phyloP scores from a whole-genome alignment of 2,888 invertebrate species.

The Iselma pallidipennis region DNA sequence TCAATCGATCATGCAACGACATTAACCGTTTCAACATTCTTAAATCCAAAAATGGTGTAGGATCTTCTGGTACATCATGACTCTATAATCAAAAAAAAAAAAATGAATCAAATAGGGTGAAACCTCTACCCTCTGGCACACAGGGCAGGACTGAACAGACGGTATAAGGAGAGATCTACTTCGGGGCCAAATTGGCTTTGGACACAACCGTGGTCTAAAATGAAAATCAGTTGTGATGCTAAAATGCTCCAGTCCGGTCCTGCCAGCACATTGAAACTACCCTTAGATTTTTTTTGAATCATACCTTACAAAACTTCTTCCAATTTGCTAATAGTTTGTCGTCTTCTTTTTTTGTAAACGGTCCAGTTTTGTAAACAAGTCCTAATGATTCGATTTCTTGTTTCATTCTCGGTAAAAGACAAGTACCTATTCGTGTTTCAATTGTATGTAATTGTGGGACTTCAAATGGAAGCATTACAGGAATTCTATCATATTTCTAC shows the following conservation, averaged over 20 bases:
- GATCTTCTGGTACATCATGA: constrained; percentile 25
- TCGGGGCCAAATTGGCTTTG: too few species aligned
- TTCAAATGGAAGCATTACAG: neutral
- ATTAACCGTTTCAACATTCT: constrained; percentile 4
- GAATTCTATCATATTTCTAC: neutral
- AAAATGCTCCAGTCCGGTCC: too few species aligned
- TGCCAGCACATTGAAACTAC: too few species aligned
- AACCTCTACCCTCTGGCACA: too few species aligned
- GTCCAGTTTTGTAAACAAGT: constrained; percentile 12
- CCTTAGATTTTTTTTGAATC: constrained; percentile 1
- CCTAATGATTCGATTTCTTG: neutral
- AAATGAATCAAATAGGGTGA: too few species aligned
- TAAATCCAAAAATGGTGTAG: constrained; percentile 28
- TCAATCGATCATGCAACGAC: constrained; percentile 14
- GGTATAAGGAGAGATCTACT: too few species aligned
- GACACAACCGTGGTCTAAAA: too few species aligned
- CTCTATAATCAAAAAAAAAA: constrained; percentile 29
- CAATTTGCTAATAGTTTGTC: constrained; percentile 27
- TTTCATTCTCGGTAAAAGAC: neutral
- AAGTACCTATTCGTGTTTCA: neutral
- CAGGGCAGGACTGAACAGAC: too few species aligned
- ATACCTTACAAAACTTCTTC: constrained; percentile 29
- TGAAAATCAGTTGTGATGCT: too few species aligned
- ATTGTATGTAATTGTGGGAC: neutral
- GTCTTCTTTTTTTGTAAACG: constrained; percentile 29